phyloP scores from a whole-genome alignment of 2,797 vertebrate genomes.

The Garrulus glandarius region DNA sequence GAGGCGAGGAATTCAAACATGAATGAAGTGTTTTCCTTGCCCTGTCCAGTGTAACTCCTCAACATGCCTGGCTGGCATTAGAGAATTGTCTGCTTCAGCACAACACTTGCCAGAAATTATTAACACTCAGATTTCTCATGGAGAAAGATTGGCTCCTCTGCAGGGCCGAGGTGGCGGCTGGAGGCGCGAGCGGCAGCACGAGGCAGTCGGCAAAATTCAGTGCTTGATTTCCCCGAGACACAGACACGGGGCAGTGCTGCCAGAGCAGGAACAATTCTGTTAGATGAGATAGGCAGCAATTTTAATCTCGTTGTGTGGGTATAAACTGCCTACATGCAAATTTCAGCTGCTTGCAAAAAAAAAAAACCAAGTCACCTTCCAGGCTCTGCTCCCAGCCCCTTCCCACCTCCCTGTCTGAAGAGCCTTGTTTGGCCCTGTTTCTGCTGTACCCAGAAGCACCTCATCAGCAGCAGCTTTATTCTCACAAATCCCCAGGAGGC shows the following conservation, averaged over 20 bases:
- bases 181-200: rapidly evolving
- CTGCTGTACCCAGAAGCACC: neutral
- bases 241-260: neutral
- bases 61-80: neutral
- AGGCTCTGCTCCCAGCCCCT: neutral
- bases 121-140: conserved; percentile 1
- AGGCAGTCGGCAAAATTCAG: neutral
- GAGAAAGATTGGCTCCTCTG: neutral
- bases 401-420: neutral
- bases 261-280: neutral
- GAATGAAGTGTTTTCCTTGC: conserved; percentile 21
- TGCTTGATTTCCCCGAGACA: neutral
- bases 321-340: neutral
- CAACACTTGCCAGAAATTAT: conserved; percentile 54
- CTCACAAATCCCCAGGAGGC: neutral
- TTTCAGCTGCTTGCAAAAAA: neutral
- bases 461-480: neutral
- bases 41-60: conserved; percentile 3
- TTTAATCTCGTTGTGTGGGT: neutral
- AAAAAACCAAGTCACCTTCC: neutral
- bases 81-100: conserved; percentile 34
- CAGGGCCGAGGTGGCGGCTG: neutral
- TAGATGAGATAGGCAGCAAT: neutral
- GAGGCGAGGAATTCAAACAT: neutral
- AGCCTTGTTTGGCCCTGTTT: neutral